A percentile compares a stretch with the other conserved stretches of the same genome.
Conservation (phyloP, 2,888 invertebrate species). For the Drosophila lacicola region DNA sequence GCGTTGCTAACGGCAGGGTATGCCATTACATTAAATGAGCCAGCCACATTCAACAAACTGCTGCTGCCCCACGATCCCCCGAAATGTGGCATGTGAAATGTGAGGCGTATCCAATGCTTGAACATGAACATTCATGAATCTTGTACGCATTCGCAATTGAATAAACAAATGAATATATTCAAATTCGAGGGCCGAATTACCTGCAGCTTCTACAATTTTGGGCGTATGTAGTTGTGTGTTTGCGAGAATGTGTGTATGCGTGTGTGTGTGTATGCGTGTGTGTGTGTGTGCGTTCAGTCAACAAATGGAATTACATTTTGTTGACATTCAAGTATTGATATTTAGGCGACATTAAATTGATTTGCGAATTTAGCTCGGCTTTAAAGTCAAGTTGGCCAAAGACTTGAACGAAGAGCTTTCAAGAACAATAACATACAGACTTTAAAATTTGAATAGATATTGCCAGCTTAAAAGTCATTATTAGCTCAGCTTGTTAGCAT, state of each 20-base stretch:
- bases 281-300: constrained; percentile 29
- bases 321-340: constrained; percentile 15
- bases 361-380: constrained; percentile 12
- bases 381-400: not conserved
- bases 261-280: constrained; percentile 9
- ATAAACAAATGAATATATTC: constrained; percentile 54
- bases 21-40: constrained; percentile 27
- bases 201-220: constrained; percentile 35
- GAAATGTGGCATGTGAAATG: constrained; percentile 19
- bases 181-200: constrained; percentile 31
- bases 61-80: not conserved
- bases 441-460: too few species aligned
- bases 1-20: not conserved
- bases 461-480: too few species aligned
- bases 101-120: constrained; percentile 26
- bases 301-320: constrained; percentile 39
- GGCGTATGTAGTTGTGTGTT: constrained; percentile 1
- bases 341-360: constrained; percentile 15
- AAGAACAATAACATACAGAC: too few species aligned
- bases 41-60: constrained; percentile 16
- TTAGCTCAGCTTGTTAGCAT: too few species aligned
- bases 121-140: constrained; percentile 42
- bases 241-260: not conserved
- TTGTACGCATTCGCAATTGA: constrained; percentile 56
- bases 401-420: too few species aligned